Evolutionary conservation across 2,888 invertebrate species (phyloP), one percentile per base, ranked within the genome.

Genomic region (Eupsilia transversa): DNA sequence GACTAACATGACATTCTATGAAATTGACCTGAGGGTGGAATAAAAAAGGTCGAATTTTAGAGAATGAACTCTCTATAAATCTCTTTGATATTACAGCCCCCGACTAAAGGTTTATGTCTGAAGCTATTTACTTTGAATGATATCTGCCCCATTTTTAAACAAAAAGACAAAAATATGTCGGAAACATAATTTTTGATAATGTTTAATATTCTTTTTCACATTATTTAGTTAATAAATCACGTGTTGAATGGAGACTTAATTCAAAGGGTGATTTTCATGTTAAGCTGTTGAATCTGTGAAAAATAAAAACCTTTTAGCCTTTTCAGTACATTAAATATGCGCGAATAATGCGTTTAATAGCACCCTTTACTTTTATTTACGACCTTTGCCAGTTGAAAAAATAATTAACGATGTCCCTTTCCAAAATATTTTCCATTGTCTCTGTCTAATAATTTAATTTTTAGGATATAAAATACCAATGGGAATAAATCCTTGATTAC

Each of bases 301-400:
- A 94, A 93, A 93, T 91, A 91, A 85, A 94, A 94, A 92, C 93
- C 94, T 92, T 95, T 95, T 93, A 94, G 91, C 93, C 92, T 94
- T 95, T 95, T 94, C 94, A 94, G 95, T 95, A 95, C 94, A 96
- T 96, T 95, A 95, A 96, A 95, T 94, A 95, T 95, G 93, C 94
- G 94, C 92, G 94, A 95, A 94, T 95, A 95, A 95, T 95, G 94
- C 95, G 94, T 95, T 96, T 96, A 96, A 96, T 95, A 94, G 95
- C 95, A 94, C 95, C 96, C 94, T 95, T 96, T 94, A 95, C 94
- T 91, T 93, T 94, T 95, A 96, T 96, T 96, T 95, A 96, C 90
- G 94, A 92, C 92, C 93, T 90, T 84, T 91, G 89, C 90, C 91
- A 90, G 91, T 94, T 91, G 89, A 93, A 94, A 95, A 95, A 94